Conservation (phyloP, 2,113 vertebrate genomes). For the Struthidea cinerea region DNA sequence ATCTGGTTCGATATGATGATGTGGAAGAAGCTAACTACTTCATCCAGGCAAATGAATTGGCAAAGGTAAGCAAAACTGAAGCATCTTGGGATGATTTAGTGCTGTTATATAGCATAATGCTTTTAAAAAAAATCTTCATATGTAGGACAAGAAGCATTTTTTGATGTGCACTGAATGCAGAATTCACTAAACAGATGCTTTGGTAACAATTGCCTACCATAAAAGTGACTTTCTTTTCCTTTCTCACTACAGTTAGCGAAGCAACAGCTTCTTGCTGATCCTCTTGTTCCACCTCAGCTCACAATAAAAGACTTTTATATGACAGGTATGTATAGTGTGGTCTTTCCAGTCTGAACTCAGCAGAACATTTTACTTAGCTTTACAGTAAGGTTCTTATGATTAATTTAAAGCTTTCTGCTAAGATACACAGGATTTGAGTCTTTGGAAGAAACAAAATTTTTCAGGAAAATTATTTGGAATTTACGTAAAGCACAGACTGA, state of each 20-base stretch:
- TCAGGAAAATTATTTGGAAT: neutral
- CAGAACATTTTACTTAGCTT: neutral
- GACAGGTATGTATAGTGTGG: conserved; percentile 81
- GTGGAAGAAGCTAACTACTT: conserved; percentile 96
- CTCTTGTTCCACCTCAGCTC: conserved; percentile 90
- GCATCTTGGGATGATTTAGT: neutral
- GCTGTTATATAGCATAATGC: neutral
- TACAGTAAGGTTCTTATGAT: neutral
- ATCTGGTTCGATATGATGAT: conserved; percentile 90
- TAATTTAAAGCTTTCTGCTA: neutral
- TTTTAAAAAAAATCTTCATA: neutral
- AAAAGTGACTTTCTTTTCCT: neutral
- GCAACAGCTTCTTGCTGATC: conserved; percentile 84
- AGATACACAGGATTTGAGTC: neutral
- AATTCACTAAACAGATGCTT: neutral
- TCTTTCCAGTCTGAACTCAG: neutral
- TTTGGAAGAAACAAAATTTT: neutral
- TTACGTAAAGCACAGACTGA: neutral
- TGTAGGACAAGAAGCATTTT: neutral
- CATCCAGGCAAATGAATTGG: conserved; percentile 87
- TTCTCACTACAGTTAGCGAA: conserved; percentile 77
- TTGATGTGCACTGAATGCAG: neutral
- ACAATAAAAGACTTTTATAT: conserved; percentile 97
- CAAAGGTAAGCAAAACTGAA: conserved; percentile 76
- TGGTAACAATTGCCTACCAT: neutral